Base-by-base conservation (phyloP, 1,140 invertebrate species). In the Campoletis sonorensis region DNA sequence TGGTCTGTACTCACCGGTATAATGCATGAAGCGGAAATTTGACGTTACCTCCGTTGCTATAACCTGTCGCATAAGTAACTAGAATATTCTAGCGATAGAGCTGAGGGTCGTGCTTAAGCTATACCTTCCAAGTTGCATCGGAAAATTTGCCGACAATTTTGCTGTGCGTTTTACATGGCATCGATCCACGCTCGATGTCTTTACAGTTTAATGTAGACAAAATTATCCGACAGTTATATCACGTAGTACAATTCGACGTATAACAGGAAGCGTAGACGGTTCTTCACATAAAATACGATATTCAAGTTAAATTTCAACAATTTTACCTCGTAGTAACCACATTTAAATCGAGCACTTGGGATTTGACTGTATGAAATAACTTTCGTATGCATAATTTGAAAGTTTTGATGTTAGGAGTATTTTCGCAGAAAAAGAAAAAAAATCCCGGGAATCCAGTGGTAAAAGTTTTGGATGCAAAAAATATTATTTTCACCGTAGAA, bases 61-160 rank as follows among this genome's bases (percentile, higher is more conserved):
- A 75, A 51, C 72, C 27, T 75, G 72, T 75, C 72, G 51, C 72
- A 75, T 75, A 75, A 18, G 72, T 58, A 75, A 75, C 72, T 75
- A 23, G 72, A 75, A 75, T 75, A 75, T 75, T 75, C 72, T 75
- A 75, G 72, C 33, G 72, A 1, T 26, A 26, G 16, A 75, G 45
- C n/a, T 18, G 49, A 75, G 72, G 49, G 49, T 58, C 26, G 72
- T 16, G 21, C 45, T 75, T 75, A 27, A 15, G 68, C 68, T 75
- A 27, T 64, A 64, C 23, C 23, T 8, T 64, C 23, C 3, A 49
- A 54, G 45, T 23, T 51, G 54, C 49, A 23, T 15, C 4, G 70
- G 37, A 45, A 58, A 49, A 26, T 75, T 54, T 75, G 13, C 72
- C 26, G 13, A 49, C 49, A 21, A 49, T 75, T 49, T 45, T 26